Base-by-base conservation (phyloP, 2,113 vertebrate genomes). In the Oplegnathus fasciatus region DNA sequence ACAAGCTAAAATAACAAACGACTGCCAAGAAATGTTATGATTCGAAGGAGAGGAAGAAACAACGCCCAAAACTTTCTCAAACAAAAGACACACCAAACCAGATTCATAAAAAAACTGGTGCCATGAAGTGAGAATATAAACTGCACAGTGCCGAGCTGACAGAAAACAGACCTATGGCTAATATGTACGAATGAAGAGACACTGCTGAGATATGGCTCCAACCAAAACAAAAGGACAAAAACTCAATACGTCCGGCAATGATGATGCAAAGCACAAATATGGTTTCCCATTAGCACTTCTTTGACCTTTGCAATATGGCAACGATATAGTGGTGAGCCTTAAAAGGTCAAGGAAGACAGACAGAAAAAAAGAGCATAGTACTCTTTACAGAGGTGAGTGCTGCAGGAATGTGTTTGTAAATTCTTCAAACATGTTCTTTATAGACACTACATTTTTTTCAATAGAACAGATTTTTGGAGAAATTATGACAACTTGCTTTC, bases 261-360 rank as follows among this genome's bases (percentile, higher is more conserved):
- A 93, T 88, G 91, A 93, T 84, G 85, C 88, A 88, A 86, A 89
- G 86, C 80, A 91, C 89, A 84, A 85, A 90, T 65, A 72, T 67
- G 70, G 82, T 75, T 87, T 88, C 75, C 93, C 83, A 92, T 94
- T 93, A 92, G 80, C 80, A 88, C 77, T 61, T 10, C 60, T 78
- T 58, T 91, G 93, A 93, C 93, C 93, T 95, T 95, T 94, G 87
- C 86, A 89, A 89, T 82, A 84, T 90, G 89, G 90, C 92, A 94
- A 86, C 86, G 86, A 89, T 88, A 84, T 88, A 88, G 86, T 85
- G 83, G 66, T 82, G 85, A 80, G 80, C 86, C 80, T 90, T 69
- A 65, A 95, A 95, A 94, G 94, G 94, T 94, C 92, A 94, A 10
- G 65, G 82, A 88, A 92, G 91, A 91, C 88, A 86, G 71, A 61